Evolutionary conservation across 2,888 invertebrate genomes (phyloP), one percentile per base, ranked within the genome.

Genomic region (Parasteatoda lunata): DNA sequence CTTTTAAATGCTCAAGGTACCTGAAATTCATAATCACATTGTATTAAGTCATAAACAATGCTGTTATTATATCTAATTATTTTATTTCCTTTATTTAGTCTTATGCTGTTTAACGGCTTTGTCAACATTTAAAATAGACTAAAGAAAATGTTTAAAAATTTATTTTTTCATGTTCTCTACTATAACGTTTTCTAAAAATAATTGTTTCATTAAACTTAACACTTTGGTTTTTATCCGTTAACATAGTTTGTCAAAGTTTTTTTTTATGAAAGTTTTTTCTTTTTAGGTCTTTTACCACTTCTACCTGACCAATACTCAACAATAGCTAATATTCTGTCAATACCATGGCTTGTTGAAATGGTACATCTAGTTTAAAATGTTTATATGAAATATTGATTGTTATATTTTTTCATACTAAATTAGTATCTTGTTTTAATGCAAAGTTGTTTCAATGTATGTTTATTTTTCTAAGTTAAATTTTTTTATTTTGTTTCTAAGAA

Each of bases 301-400:
- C 52, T 11, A 48, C 30, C 71, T 52, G 71, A 77, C 13, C 83
- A 83, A 54, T 83, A 66, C n/a, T 47, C 48, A 30, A 48, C 77
- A 3, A 77, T 83, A 51, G 45, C 52, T 13, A 83, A 83, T 77
- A 4, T 83, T 59, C n/a, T 77, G 7, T 83, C 83, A 15, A 51
- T 83, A 72, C 83, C 83, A 45, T 83, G 77, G 70, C 69, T 77
- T 52, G 48, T 72, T 9, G 52, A 70, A 54, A 15, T 49, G 51
- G 83, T 83, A 59, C 48, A 70, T 83, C 3, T 11, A n/a, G 48
- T 64, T n/a, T 11, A n/a, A n/a, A n/a, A n/a, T n/a, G n/a, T n/a
- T n/a, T n/a, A n/a, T n/a, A n/a, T n/a, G n/a, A n/a, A n/a, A n/a
- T n/a, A n/a, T n/a, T n/a, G n/a, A n/a, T n/a, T n/a, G 45, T 5